A percentile compares a stretch with the other conserved stretches of the same genome.
Conservation (phyloP, 2,113 vertebrate species). For the Geococcyx californianus region DNA sequence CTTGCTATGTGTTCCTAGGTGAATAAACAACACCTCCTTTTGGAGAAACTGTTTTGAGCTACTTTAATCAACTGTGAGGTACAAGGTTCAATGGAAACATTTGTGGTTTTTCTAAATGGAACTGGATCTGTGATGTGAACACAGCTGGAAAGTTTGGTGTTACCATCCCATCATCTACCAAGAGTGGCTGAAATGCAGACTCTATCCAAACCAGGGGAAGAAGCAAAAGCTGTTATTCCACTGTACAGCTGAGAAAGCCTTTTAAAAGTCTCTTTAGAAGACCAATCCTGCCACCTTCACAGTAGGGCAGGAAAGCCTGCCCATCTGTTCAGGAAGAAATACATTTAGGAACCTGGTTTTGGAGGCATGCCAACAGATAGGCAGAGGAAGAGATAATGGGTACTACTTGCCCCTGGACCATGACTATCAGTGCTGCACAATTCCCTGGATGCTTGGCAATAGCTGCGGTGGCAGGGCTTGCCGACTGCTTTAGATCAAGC, state of each 20-base stretch:
- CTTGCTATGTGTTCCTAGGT: background rate
- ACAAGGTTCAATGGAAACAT: background rate
- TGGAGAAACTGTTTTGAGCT: background rate
- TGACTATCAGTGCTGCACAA: background rate
- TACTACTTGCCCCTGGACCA: background rate
- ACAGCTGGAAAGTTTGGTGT: background rate
- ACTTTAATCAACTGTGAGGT: background rate
- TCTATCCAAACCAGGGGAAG: background rate
- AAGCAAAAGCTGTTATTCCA: background rate
- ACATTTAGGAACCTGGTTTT: background rate
- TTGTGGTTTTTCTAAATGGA: background rate
- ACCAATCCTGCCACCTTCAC: background rate
- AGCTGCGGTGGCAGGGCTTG: background rate
- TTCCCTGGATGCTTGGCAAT: accelerated
- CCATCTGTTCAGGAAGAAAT: background rate
- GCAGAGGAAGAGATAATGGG: background rate
- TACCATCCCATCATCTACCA: background rate
- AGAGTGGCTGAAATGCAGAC: background rate
- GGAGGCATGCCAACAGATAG: background rate
- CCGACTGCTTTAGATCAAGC: background rate
- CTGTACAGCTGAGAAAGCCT: background rate
- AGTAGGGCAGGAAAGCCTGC: background rate
- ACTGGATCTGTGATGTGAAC: background rate
- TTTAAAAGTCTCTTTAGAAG: background rate
- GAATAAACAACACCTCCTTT: background rate